These are phyloP conservation scores for Cromileptes altivelis DNA, from an alignment of 2,113 vertebrate species.

Conservation along the genomic window DNA sequence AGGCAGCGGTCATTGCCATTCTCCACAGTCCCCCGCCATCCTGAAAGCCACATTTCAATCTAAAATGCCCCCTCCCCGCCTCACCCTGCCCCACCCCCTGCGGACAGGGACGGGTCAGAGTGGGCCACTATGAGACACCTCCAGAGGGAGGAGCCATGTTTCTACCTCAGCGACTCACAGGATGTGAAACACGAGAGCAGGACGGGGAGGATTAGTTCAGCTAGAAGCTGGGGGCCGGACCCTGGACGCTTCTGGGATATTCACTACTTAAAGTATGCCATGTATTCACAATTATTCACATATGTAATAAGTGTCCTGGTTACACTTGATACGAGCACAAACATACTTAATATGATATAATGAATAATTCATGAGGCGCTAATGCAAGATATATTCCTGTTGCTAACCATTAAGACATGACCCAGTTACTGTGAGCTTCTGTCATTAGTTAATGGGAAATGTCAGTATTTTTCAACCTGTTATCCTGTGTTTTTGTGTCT, in stretches of 20 bases:
- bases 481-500: too few relatives aligned
- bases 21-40: conserved; percentile 77
- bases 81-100: conserved; percentile 66
- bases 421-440: not conserved
- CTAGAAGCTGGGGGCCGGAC: not conserved
- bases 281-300: not conserved
- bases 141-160: conserved; percentile 63
- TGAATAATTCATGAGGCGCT: not conserved
- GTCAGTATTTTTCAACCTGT: too few relatives aligned
- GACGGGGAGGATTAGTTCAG: conserved; percentile 58
- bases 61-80: conserved; percentile 52
- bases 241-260: not conserved
- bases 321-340: not conserved
- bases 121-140: conserved; percentile 71
- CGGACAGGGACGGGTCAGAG: conserved; percentile 72
- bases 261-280: not conserved
- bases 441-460: not conserved
- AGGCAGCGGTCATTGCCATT: conserved; percentile 84
- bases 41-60: conserved; percentile 84
- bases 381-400: not conserved
- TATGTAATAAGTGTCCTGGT: not conserved
- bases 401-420: not conserved
- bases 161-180: conserved; percentile 63
- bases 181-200: conserved; percentile 42
- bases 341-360: not conserved